Percentiles rank a stretch among this genome's conserved stretches.
Conservation (phyloP, 2,888 invertebrate genomes). For the Pollenia labialis region DNA sequence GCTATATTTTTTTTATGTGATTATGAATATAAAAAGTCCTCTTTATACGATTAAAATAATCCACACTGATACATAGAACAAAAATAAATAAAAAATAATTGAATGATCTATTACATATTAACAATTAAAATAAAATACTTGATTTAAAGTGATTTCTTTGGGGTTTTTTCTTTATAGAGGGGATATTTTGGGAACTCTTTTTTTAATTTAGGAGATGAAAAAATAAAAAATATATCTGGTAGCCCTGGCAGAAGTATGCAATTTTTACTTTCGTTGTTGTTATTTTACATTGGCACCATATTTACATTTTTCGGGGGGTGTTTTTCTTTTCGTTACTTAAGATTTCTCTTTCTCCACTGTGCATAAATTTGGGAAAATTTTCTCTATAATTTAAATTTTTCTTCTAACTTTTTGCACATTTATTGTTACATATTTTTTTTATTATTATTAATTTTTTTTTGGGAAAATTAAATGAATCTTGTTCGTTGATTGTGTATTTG, state of each 20-base stretch:
- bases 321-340: not conserved
- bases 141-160: no score
- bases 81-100: no score
- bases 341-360: slow-evolving; percentile 25
- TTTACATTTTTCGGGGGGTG: slow-evolving; percentile 9
- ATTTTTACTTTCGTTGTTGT: not conserved
- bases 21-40: no score
- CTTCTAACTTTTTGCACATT: slow-evolving; percentile 16
- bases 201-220: no score
- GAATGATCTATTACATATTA: no score
- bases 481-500: slow-evolving; percentile 21
- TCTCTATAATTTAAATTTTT: slow-evolving; percentile 5
- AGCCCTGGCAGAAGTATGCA: slow-evolving; percentile 3
- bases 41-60: no score
- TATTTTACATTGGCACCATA: slow-evolving; percentile 9
- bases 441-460: not conserved
- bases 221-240: no score
- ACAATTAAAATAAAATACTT: no score
- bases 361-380: not conserved
- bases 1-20: no score
- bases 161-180: no score
- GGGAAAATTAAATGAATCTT: slow-evolving; percentile 27
- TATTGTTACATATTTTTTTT: slow-evolving; percentile 20
- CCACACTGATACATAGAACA: no score
- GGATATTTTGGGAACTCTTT: no score